Conservation (phyloP, 35 echinoderm and acorn worm genomes). For the Heliocidaris tuberculata region DNA sequence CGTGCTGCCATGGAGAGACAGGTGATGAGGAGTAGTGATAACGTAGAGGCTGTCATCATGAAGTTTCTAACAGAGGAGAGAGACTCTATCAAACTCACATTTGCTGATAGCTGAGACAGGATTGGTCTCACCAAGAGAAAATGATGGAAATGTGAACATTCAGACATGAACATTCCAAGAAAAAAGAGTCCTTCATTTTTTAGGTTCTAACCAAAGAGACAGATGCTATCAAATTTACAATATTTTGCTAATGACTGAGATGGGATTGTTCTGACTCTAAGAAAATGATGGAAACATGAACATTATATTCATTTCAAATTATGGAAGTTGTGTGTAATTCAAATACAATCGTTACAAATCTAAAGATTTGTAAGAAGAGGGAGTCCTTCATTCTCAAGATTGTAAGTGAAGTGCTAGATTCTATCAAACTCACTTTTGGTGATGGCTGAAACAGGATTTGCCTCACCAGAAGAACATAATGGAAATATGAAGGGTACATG, state of each 20-base stretch:
- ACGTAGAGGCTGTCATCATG: constrained; percentile 63
- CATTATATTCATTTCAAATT: too few species aligned
- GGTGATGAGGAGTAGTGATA: constrained; percentile 79
- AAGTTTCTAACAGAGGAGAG: constrained; percentile 81
- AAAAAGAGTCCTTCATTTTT: constrained; percentile 42
- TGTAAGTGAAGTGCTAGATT: too few species aligned
- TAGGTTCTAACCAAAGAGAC: constrained; percentile 75
- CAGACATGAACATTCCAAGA: not conserved
- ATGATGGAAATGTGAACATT: not conserved
- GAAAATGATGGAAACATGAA: too few species aligned
- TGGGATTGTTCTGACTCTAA: too few species aligned
- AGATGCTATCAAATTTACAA: constrained; percentile 48
- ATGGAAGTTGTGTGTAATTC: too few species aligned
- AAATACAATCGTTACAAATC: too few species aligned
- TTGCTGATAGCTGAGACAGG: constrained; percentile 6
- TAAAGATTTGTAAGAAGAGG: too few species aligned
- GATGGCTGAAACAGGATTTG: too few species aligned
- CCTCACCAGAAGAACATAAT: too few species aligned
- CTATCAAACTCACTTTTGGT: too few species aligned
- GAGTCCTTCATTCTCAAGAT: too few species aligned
- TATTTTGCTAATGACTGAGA: not conserved
- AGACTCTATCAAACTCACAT: constrained; percentile 58
- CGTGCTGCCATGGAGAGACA: constrained; percentile 84
- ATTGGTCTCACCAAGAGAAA: not conserved
- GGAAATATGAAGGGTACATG: too few species aligned